Base-by-base conservation (phyloP, 2,888 invertebrate species). In the Caenorhabditis wallacei region DNA sequence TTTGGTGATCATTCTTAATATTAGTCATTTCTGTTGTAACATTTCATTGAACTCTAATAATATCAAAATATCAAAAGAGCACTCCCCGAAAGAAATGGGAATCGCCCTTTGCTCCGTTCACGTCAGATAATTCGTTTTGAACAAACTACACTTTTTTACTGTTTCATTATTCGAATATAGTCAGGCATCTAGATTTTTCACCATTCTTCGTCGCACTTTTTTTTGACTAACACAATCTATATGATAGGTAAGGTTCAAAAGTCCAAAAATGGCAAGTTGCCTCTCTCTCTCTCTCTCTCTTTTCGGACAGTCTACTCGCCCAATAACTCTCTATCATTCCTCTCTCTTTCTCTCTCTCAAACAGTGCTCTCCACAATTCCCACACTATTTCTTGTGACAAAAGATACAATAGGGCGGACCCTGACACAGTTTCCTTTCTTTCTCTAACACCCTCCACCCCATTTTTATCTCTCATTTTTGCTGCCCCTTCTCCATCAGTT, bases 81-180 rank as follows among this genome's bases (percentile, higher is more conserved):
- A 56, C n/a, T n/a, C n/a, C n/a, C 5, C 20, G 70, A 59, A 48
- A 59, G 51, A 59, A 46, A 61, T 69, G 71, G 56, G 20, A 56
- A 74, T 53, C 48, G 56, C 64, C 74, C 63, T 74, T 66, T 64
- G 74, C 74, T 74, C 74, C 64, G 64, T 43, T 13, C 56, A 74
- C 74, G 64, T 64, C 74, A 74, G 56, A 66, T 30, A 30, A 30
- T 8, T 30, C 30, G n/a, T n/a, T n/a, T n/a, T n/a, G 8, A 30
- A 30, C 30, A 30, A 8, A 30, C 30, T 30, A 8, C 30, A n/a
- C 30, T 8, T 30, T 30, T 30, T 3, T 8, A 30, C 30, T 30
- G 30, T n/a, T n/a, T n/a, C n/a, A n/a, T n/a, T n/a, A n/a, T n/a
- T n/a, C n/a, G n/a, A n/a, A n/a, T n/a, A n/a, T n/a, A n/a, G n/a